Evolutionary conservation across 2,888 invertebrate species (phyloP).

Genomic region (Syrista parreyssii): DNA sequence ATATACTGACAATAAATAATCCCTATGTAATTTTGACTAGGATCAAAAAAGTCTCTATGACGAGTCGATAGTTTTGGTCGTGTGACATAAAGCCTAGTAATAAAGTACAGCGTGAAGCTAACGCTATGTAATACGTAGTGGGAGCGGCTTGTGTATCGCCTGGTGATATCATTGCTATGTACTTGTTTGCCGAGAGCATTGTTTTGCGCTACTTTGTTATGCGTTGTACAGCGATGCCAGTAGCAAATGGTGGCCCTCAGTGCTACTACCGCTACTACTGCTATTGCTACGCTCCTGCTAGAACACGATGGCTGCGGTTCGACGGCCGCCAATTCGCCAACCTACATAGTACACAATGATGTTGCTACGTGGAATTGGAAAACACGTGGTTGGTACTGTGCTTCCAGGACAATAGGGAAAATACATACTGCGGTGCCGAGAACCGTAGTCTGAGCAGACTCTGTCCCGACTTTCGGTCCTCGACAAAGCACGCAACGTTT

Average conservation of each 20-base stretch:
- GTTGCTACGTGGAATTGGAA: slow-evolving; percentile 42
- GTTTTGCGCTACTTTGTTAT: slow-evolving; percentile 55
- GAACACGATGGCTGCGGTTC: neutral
- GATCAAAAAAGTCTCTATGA: neutral
- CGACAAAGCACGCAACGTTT: neutral
- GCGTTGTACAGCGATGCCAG: slow-evolving; percentile 23
- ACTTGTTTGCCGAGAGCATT: slow-evolving; percentile 37
- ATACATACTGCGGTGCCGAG: slow-evolving; percentile 15
- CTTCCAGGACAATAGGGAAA: slow-evolving; percentile 31
- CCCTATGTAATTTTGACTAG: neutral
- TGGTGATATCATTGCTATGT: slow-evolving; percentile 25
- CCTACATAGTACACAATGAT: slow-evolving; percentile 57
- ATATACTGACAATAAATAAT: neutral
- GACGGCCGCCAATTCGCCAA: slow-evolving; percentile 45
- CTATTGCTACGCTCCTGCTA: too few relatives aligned
- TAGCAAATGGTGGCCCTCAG: neutral
- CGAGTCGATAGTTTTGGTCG: neutral
- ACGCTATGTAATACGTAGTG: neutral
- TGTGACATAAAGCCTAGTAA: neutral
- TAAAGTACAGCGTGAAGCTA: neutral
- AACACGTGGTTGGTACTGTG: slow-evolving; percentile 37
- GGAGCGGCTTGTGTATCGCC: slow-evolving; percentile 8
- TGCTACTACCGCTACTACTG: neutral
- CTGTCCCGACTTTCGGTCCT: neutral
- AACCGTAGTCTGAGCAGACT: neutral